These are phyloP conservation scores for Lacanobia oleracea DNA, from an alignment of 2,888 invertebrate genomes.

Conservation along the genomic window DNA sequence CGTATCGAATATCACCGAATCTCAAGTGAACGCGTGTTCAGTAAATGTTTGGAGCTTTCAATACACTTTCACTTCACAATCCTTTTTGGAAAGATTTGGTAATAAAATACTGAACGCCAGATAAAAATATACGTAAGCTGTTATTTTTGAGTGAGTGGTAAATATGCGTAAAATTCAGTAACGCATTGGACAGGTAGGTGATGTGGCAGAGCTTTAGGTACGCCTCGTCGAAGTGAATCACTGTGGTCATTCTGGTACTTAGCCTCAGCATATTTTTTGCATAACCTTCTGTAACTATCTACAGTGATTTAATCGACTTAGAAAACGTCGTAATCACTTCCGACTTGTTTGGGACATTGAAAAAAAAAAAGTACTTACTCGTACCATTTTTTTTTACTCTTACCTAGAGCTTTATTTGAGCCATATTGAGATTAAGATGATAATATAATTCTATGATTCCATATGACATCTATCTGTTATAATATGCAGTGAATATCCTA, in stretches of 20 bases:
- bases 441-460: no score
- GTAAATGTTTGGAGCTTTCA: conserved; percentile 38
- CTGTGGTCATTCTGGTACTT: not conserved
- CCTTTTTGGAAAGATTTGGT: conserved; percentile 28
- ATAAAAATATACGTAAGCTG: not conserved
- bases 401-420: no score
- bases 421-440: no score
- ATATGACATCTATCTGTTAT: no score
- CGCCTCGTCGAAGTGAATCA: not conserved
- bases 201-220: not conserved
- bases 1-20: conserved; percentile 14
- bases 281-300: not conserved
- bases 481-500: no score
- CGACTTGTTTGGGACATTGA: no score
- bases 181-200: not conserved
- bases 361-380: no score
- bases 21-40: conserved; percentile 10
- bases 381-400: no score
- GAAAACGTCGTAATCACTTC: no score
- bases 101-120: conserved; percentile 27
- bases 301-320: no score
- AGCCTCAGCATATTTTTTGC: not conserved
- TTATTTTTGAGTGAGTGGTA: not conserved
- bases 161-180: conserved; percentile 14
- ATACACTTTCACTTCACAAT: conserved; percentile 47